Base-by-base conservation (phyloP, 2,888 invertebrate genomes). In the Drosophila parthenogenetica region DNA sequence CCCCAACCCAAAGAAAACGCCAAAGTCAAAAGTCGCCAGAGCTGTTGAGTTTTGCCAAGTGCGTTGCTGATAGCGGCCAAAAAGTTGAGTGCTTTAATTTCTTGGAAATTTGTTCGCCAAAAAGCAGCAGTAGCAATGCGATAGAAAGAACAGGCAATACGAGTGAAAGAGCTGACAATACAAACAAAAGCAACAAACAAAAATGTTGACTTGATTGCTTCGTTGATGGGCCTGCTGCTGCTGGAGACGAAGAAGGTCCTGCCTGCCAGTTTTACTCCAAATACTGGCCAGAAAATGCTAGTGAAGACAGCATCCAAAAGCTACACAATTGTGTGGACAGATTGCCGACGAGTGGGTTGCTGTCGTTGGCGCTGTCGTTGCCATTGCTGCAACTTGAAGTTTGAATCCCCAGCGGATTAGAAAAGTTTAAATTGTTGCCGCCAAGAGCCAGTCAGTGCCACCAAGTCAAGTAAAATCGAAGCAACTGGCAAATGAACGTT, bases 381-480 rank as follows among this genome's bases (percentile, higher is more conserved):
- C 62, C 71, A 62, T 58, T 71, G 71, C 74, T 77, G 79, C 82
- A 82, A 64, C 83, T 73, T 78, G 73, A 85, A 87, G 84, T 85
- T 85, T 87, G 71, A 87, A 87, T 89, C 84, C 87, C 81, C 85
- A 89, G 85, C 83, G 87, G 87, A 87, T 87, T 87, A 87, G 87
- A 78, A 87, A 87, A 87, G 87, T 87, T 87, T 87, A 87, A 89
- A 87, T 87, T 87, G 89, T 85, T 87, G 87, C 89, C 80, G 77
- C 75, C 81, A 72, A 80, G 62, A 68, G 76, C 70, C 64, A 62
- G 32, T 17, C 55, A 42, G 35, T 35, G 35, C 35, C 35, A 35
- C 35, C 35, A 35, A 51, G 64, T 59, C 69, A 74, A 69, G 83
- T 73, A 73, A 83, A 86, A 85, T 87, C 82, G 85, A 85, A 87